These are phyloP conservation scores for Nylanderia fulva DNA, from an alignment of 1,140 invertebrate species.

Conservation along the genomic window DNA sequence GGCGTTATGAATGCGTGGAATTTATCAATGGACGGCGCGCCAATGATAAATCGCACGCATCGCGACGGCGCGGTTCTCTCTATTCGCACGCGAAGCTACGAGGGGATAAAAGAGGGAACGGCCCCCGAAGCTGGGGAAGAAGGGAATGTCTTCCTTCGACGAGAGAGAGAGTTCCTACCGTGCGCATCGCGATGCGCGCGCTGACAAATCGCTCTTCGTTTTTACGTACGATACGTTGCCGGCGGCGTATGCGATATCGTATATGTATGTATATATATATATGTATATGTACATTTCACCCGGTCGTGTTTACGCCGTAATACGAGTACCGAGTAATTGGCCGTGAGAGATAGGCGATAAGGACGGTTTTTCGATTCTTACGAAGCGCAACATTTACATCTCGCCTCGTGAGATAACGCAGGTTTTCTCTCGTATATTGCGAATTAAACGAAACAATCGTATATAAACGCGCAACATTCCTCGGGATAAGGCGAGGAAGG, in stretches of 20 bases:
- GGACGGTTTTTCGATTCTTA: background rate
- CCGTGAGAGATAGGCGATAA: background rate
- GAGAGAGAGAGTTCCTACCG: conserved; percentile 43
- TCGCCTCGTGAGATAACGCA: background rate
- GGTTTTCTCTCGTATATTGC: background rate
- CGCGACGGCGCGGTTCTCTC: conserved; percentile 69
- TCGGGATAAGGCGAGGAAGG: background rate
- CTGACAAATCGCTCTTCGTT: conserved; percentile 70
- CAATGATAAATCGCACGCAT: conserved; percentile 84
- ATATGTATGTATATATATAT: background rate
- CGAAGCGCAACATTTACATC: background rate
- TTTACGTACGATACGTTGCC: conserved; percentile 59
- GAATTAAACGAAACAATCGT: background rate
- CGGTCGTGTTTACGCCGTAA: conserved; percentile 13
- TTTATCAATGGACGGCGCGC: conserved; percentile 85
- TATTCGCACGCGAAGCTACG: conserved; percentile 72
- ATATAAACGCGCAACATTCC: background rate
- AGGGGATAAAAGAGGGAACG: background rate
- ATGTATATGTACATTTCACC: background rate
- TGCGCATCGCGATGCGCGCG: conserved; percentile 56
- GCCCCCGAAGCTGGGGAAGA: conserved; percentile 12
- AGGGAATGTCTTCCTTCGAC: conserved; percentile 71
- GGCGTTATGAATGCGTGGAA: conserved; percentile 84
- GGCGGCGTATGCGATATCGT: conserved; percentile 22
- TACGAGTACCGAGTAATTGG: background rate